phyloP scores from a whole-genome alignment of 2,888 invertebrate species.

The Ectemnius lituratus region DNA sequence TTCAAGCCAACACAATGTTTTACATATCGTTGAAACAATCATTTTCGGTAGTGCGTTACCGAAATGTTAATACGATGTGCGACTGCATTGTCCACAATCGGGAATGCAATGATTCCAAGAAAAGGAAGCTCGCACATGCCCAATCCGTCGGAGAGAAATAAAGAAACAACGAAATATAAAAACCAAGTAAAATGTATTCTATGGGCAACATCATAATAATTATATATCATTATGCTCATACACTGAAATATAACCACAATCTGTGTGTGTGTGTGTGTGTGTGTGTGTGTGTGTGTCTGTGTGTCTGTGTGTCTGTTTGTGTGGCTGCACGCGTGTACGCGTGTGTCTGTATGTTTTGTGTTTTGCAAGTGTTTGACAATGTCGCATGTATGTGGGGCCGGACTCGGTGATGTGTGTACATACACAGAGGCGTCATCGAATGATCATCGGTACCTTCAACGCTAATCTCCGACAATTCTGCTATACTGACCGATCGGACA shows the following conservation, averaged over 20 bases:
- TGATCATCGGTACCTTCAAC: constrained; percentile 49
- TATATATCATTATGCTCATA: constrained; percentile 76
- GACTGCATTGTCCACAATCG: too few species aligned
- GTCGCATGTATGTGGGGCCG: constrained; percentile 62
- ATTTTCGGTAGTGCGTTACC: too few species aligned
- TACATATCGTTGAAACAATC: too few species aligned
- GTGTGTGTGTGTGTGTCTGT: too few species aligned
- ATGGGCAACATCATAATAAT: constrained; percentile 77
- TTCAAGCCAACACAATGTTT: too few species aligned
- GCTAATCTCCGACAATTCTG: constrained; percentile 67
- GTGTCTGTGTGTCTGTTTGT: too few species aligned
- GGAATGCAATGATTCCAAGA: too few species aligned
- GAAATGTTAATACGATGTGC: too few species aligned
- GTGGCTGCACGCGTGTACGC: too few species aligned
- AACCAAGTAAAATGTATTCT: constrained; percentile 78
- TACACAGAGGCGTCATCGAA: constrained; percentile 58
- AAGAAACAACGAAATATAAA: constrained; percentile 73
- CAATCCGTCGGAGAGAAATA: constrained; percentile 48
- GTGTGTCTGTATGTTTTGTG: too few species aligned
- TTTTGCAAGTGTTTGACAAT: constrained; percentile 48
- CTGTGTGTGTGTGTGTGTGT: constrained; percentile 58
- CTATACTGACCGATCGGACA: constrained; percentile 61
- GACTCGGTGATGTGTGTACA: too few species aligned
- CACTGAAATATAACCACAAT: constrained; percentile 76
- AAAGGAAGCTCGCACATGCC: too few species aligned